phyloP scores from a whole-genome alignment of 1,140 invertebrate species.

The Drosophila novamexicana region DNA sequence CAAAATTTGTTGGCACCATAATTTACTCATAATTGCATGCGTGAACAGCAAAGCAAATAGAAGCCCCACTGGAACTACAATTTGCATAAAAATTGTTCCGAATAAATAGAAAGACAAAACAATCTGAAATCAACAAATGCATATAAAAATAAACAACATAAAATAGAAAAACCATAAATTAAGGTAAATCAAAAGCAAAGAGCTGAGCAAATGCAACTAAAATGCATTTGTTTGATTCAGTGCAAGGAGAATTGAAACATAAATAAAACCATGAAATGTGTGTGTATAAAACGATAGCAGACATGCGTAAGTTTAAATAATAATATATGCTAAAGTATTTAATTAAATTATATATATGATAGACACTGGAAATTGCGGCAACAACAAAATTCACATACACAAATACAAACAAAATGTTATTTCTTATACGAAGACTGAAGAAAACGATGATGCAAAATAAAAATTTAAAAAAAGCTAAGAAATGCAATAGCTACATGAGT shows the following conservation, averaged over 20 bases:
- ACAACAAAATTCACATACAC: constrained; percentile 44
- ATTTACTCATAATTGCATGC: constrained; percentile 53
- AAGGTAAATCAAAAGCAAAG: constrained; percentile 66
- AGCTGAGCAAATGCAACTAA: constrained; percentile 51
- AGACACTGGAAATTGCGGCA: constrained; percentile 38
- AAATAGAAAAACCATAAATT: constrained; percentile 37
- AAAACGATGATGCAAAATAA: constrained; percentile 74
- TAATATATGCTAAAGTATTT: constrained; percentile 68
- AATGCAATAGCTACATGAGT: neutral
- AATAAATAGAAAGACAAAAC: constrained; percentile 32
- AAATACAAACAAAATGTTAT: constrained; percentile 76
- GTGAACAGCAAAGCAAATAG: constrained; percentile 53
- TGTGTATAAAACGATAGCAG: constrained; percentile 41
- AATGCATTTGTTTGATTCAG: constrained; percentile 31
- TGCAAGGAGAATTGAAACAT: constrained; percentile 29
- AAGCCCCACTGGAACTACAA: constrained; percentile 38
- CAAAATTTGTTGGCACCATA: constrained; percentile 34
- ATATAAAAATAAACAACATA: constrained; percentile 23
- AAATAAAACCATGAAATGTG: constrained; percentile 49
- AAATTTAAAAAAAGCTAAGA: constrained; percentile 59
- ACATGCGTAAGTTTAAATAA: constrained; percentile 61
- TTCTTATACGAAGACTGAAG: constrained; percentile 84
- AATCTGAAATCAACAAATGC: constrained; percentile 40
- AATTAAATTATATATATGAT: constrained; percentile 55
- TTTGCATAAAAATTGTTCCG: constrained; percentile 55